Conservation (phyloP, 2,888 invertebrate species). For the Nephrotoma flavescens region DNA sequence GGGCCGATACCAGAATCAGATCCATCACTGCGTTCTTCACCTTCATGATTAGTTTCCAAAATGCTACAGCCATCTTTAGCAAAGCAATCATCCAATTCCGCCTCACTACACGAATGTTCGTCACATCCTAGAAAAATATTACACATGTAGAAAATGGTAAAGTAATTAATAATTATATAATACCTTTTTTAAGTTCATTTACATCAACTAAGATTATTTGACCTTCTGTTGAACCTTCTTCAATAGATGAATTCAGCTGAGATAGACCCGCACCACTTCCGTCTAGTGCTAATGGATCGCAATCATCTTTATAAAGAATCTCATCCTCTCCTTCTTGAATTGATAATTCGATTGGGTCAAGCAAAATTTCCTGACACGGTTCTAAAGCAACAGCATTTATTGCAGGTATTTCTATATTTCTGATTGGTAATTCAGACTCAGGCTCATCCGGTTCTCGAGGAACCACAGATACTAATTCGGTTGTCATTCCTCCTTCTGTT, state of each 20-base stretch:
- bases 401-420: constrained; percentile 15
- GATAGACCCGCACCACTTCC: constrained; percentile 17
- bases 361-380: neutral
- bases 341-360: neutral
- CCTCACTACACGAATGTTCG: constrained; percentile 5
- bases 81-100: constrained; percentile 5
- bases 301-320: neutral
- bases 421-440: constrained; percentile 10
- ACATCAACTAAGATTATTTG: constrained; percentile 15
- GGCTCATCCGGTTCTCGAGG: neutral
- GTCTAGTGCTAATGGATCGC: constrained; percentile 31
- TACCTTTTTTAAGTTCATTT: constrained; percentile 7
- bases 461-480: constrained; percentile 3
- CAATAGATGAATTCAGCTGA: constrained; percentile 10
- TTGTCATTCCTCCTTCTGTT: constrained; percentile 7
- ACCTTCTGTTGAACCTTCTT: constrained; percentile 10
- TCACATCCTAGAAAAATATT: neutral
- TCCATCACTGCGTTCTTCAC: constrained; percentile 55
- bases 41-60: neutral
- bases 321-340: neutral
- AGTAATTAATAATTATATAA: neutral
- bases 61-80: neutral
- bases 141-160: neutral
- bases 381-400: neutral
- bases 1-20: constrained; percentile 74